Evolutionary conservation across 2,113 vertebrate species (phyloP).

Genomic region (Mastomys natalensis): DNA sequence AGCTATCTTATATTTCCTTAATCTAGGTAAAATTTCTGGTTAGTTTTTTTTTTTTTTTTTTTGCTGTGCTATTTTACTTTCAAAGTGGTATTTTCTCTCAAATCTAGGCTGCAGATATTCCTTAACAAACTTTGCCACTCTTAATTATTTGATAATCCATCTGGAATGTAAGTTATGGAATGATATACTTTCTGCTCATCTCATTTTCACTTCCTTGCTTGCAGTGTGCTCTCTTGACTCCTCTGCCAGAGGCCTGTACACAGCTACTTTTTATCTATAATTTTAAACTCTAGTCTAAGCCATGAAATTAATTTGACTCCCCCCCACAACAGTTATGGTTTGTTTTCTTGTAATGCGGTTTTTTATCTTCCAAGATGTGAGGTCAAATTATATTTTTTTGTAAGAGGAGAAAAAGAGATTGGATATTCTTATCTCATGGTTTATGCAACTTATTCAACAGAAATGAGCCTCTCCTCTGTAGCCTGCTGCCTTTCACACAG

Average conservation of each 20-base stretch:
- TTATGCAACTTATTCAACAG: not conserved
- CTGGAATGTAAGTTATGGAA: not conserved
- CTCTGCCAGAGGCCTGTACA: not conserved
- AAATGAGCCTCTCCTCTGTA: not conserved
- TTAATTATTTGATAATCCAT: accelerated
- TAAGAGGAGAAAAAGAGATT: not conserved
- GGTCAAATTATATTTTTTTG: conserved; percentile 16
- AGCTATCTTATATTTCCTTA: not conserved
- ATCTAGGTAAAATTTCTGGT: not conserved
- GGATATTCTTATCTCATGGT: not conserved
- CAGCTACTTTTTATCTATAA: not conserved
- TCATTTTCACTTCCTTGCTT: not conserved
- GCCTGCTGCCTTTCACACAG: not conserved
- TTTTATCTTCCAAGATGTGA: not conserved
- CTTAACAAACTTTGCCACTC: not conserved
- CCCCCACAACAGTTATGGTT: conserved; percentile 12
- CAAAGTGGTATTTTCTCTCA: not conserved
- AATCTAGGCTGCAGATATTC: not conserved
- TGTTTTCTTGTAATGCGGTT: conserved; percentile 16
- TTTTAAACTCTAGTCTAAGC: not conserved
- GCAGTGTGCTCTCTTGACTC: not conserved
- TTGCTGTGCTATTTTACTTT: not conserved
- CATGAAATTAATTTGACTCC: not conserved
- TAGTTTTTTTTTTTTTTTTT: not conserved
- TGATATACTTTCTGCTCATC: not conserved